phyloP scores from a whole-genome alignment of 2,888 invertebrate genomes.

The Drosophila koepferae region DNA sequence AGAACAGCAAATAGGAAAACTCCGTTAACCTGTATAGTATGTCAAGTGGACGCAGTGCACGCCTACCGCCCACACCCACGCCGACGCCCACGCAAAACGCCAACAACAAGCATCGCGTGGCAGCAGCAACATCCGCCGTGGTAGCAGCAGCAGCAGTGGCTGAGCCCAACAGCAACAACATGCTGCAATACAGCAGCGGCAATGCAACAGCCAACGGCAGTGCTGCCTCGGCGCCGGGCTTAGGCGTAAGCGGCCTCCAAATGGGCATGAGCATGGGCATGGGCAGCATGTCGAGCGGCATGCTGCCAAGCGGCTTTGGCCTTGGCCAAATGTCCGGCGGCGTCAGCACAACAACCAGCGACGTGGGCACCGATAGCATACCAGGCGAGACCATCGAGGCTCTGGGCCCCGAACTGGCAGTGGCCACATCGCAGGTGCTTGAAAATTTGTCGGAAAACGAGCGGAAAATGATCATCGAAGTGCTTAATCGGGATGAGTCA shows the following conservation, averaged over 20 bases:
- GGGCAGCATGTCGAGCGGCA: slow-evolving; percentile 36
- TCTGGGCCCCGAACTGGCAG: slow-evolving; percentile 83
- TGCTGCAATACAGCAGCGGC: slow-evolving; percentile 66
- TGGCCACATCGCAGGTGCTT: slow-evolving; percentile 83
- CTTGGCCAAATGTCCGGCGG: slow-evolving; percentile 44
- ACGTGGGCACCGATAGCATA: slow-evolving; percentile 72
- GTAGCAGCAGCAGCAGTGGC: slow-evolving; percentile 42
- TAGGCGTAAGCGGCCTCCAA: slow-evolving; percentile 44
- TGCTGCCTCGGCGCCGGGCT: slow-evolving; percentile 38
- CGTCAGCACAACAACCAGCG: slow-evolving; percentile 55
- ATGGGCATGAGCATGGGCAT: slow-evolving; percentile 54
- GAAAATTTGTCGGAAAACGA: slow-evolving; percentile 85
- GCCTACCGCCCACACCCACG: slow-evolving; percentile 84
- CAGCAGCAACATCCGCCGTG: slow-evolving; percentile 56
- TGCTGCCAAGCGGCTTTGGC: slow-evolving; percentile 36
- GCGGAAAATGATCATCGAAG: slow-evolving; percentile 86
- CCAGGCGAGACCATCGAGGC: slow-evolving; percentile 81
- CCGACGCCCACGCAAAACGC: slow-evolving; percentile 82
- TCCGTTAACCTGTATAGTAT: slow-evolving; percentile 68
- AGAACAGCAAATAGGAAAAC: slow-evolving; percentile 25
- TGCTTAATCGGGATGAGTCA: slow-evolving; percentile 86
- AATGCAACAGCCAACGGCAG: slow-evolving; percentile 36
- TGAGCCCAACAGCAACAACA: slow-evolving; percentile 79
- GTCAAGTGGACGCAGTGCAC: slow-evolving; percentile 85
- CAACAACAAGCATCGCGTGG: slow-evolving; percentile 69